Evolutionary conservation across 2,888 invertebrate genomes (phyloP), one percentile per base, ranked within the genome.

Genomic region (Oscheius myriophilus): DNA sequence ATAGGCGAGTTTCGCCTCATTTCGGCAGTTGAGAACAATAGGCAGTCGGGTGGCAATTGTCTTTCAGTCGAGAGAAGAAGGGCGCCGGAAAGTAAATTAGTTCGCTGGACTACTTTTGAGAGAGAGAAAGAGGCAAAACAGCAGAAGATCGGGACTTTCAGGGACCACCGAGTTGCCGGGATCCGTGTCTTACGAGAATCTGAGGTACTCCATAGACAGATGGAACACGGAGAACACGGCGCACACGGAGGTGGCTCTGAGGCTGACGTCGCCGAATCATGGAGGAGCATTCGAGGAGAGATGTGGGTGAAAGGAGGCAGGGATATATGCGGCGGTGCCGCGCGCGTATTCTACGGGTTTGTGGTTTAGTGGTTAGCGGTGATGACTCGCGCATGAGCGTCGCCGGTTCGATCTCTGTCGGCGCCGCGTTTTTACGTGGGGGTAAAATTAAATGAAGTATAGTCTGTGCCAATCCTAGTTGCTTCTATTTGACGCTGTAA

Each of bases 151-250:
- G 25, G 18, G 4, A 53, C 14, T 64, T 52, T 53, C 26, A 78
- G 78, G 78, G 14, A 76, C 78, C 55, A 75, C 71, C 42, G 71
- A 72, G 41, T 53, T 58, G 21, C 65, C 69, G 4, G 82, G 80
- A 21, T 75, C 77, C 23, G 72, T 82, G 54, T 70, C 74, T 18
- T 82, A 78, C 75, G 82, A 82, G 62, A 81, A 81, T 61, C 63
- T 80, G 26, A 73, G 81, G 33, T 82, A 84, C 63, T 82, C 82
- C 12, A 76, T 84, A 45, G 84, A 84, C 51, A 72, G 82, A 69
- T 84, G 81, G 81, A 84, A 84, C 63, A 73, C 71, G 11, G 79
- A 76, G 26, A 71, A 82, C 42, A 69, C 79, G 51, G 70, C 76
- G 9, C 75, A 76, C 58, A 73, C 76, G 23, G 76, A 75, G 52